Base-by-base conservation (phyloP, 2,113 vertebrate species). In the Tupaia chinensis region DNA sequence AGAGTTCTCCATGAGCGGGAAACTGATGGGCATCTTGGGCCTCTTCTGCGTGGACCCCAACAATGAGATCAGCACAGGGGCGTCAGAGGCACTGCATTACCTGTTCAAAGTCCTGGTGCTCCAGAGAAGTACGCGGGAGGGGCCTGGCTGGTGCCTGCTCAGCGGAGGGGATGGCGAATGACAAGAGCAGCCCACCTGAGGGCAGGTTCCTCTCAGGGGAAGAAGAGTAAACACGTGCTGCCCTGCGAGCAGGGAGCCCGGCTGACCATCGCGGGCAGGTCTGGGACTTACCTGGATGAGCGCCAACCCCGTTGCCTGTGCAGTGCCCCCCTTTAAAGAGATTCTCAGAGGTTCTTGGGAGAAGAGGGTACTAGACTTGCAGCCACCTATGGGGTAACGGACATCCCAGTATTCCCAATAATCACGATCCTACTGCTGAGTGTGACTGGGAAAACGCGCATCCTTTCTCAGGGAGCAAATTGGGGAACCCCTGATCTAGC, bases 91-190 rank as follows among this genome's bases (percentile, higher is more conserved):
- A 0, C 17, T 97, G 58, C 87, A 96, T 13, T 97, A 98, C 73
- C 4, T 97, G 53, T 87, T 96, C 87, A 93, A 87, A 25, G 32
- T 96, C 68, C 91, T 97, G 0, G 93, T 78, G 19, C 94, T 96
- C 1, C 97, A 98, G 20, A 91, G 97, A 92, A 77, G 97, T 98
- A 65, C 92, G 97, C 19, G 78, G 9, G 0, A 5, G 0, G 6
- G 3, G 27, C 14, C 7, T 0, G 19, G 27, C 3, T 1, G 32
- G 10, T 1, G 65, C 19, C 68, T 3, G 10, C 8, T 44, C 44
- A 1, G 27, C 23, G 3, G 0, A 0, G 15, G 53, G 81, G 32
- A 56, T 3, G 0, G 13, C 3, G 73, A 23, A 2, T 20, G 3
- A 5, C 34, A 77, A 23, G 17, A 27, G 27, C 14, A 17, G 10